Evolutionary conservation across 1,140 invertebrate species (phyloP), one percentile per base, ranked within the genome.

Genomic region (Musca domestica): DNA sequence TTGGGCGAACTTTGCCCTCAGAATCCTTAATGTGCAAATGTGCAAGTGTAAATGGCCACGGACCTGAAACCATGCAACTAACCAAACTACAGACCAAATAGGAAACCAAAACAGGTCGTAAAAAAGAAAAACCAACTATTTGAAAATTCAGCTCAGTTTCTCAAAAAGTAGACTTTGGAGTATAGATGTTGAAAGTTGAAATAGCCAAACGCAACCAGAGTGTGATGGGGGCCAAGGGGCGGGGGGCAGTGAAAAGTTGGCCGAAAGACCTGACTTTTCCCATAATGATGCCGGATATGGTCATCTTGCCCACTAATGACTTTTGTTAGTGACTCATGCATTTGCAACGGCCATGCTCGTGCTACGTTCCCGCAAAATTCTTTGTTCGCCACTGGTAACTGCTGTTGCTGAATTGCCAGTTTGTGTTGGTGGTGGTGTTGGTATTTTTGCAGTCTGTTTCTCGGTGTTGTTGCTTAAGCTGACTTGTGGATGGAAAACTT

Each of bases 251-350:
- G 15, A 58, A 34, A 17, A 34, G 56, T 20, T 23, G 12, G 52
- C 20, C 14, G 19, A 23, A 61, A 41, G 34, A 61, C 27, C 56
- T 61, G 56, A 61, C 56, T 41, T 61, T 61, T 34, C 34, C 30
- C 56, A 61, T 61, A 61, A 61, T 61, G 56, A 61, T 41, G 56
- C 56, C 56, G 56, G 56, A 61, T 61, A 61, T 61, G 56, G 56
- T 61, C 56, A 61, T 61, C 56, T 61, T 61, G 56, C 41, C 41
- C 56, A 61, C 56, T 61, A 61, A 61, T 61, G 56, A 61, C 56
- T 61, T 61, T 61, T 61, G 56, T 61, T 61, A 34, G 56, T 61
- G 56, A 27, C 34, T 61, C 27, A 34, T 41, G 34, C 27, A 61
- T 61, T 34, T 61, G 30, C 56, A 61, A 34, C 56, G 14, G 30